Base-by-base conservation (phyloP, 2,888 invertebrate species). In the Graphium colonna region DNA sequence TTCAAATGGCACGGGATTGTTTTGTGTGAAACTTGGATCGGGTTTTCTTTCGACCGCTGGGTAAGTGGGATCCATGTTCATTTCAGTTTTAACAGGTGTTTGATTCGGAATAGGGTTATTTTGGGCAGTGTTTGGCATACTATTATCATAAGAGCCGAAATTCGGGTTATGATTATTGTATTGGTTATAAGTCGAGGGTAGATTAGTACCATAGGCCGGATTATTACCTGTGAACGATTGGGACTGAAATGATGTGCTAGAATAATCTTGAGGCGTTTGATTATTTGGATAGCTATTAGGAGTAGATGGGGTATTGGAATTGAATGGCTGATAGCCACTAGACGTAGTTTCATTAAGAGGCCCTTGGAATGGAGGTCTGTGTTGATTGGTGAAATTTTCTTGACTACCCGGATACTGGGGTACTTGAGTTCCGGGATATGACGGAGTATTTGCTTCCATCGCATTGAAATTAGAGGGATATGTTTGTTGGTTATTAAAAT, bases 401-500 rank as follows among this genome's bases (percentile, higher is more conserved):
- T 79, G 82, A 54, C 75, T 82, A 51, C 72, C 75, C 12, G 76
- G 64, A 59, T 79, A 85, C 0, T 84, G 79, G 21, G 21, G 77
- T 26, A 80, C 60, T 4, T 81, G 68, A 57, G 75, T 85, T 13
- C 66, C 70, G 15, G 80, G 65, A 59, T 79, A 87, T 0, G 79
- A 60, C 5, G 73, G 77, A 49, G 77, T 79, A 16, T 60, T 73
- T 1, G 79, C 52, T 38, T 79, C 44, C 38, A 53, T 64, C 0
- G 77, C 63, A 44, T 69, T 85, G 49, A 75, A 87, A 51, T 76
- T 81, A 8, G 82, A 71, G 40, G 82, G 82, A 63, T 76, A 84
- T 43, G 78, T 77, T 60, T 78, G 80, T 51, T 72, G 49, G 56
- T 74, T 76, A 57, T 76, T 78, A 50, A 75, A 81, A 26, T 77